phyloP scores from a whole-genome alignment of 2,888 invertebrate species.

The Mechanitis mazaeus region DNA sequence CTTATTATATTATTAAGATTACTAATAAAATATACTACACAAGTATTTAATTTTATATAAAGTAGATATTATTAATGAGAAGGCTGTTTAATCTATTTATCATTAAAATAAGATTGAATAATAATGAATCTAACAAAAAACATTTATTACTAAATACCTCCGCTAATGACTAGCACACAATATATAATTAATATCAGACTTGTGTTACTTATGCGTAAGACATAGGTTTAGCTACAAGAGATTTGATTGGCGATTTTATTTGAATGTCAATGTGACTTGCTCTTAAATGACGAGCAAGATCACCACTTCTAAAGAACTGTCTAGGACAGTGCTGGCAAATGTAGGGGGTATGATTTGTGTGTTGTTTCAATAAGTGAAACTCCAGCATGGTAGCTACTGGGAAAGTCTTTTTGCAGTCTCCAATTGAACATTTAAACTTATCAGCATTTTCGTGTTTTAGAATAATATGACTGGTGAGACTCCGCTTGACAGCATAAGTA shows the following conservation, averaged over 20 bases:
- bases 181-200: conserved; percentile 15
- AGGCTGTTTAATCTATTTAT: no score
- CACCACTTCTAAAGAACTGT: conserved; percentile 63
- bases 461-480: conserved; percentile 58
- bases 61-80: no score
- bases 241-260: conserved; percentile 31
- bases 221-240: conserved; percentile 15
- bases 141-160: not conserved
- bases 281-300: conserved; percentile 59
- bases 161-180: conserved; percentile 21
- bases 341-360: conserved; percentile 64
- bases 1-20: no score
- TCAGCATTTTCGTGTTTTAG: conserved; percentile 62
- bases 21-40: no score
- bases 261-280: conserved; percentile 55
- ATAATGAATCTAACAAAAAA: not conserved
- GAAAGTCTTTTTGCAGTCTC: conserved; percentile 59
- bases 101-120: not conserved
- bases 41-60: no score
- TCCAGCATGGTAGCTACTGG: conserved; percentile 65
- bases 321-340: conserved; percentile 62
- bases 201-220: conserved; percentile 13
- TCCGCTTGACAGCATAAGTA: conserved; percentile 52
- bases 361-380: conserved; percentile 65
- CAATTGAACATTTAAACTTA: conserved; percentile 63